phyloP scores from a whole-genome alignment of 2,888 invertebrate species.

The Cerastis leucographa region DNA sequence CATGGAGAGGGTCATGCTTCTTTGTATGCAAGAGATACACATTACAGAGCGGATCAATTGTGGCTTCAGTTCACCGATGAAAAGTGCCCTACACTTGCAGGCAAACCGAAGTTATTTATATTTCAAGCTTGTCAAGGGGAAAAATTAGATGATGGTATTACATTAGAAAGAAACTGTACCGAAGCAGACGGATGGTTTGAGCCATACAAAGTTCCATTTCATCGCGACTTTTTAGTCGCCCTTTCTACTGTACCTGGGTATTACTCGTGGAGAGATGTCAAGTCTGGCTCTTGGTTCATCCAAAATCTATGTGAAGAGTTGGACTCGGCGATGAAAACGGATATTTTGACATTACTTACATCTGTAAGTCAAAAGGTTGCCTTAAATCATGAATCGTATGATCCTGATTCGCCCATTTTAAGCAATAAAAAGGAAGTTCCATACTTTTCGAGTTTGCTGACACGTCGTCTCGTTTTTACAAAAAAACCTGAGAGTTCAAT shows the following conservation, averaged over 20 bases:
- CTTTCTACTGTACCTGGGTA: conserved; percentile 99
- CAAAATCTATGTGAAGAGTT: conserved; percentile 96
- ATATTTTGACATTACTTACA: conserved; percentile 96
- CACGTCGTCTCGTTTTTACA: conserved; percentile 94
- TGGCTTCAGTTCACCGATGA: conserved; percentile 95
- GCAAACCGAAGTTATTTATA: conserved; percentile 94
- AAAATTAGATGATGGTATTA: conserved; percentile 94
- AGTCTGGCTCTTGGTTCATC: conserved; percentile 98
- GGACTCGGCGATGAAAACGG: conserved; percentile 92
- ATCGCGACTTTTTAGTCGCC: conserved; percentile 98
- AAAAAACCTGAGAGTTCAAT: conserved; percentile 74
- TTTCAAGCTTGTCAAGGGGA: conserved; percentile 98
- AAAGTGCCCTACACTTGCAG: conserved; percentile 95
- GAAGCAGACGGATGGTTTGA: conserved; percentile 85
- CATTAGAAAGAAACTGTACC: conserved; percentile 86
- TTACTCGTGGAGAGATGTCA: conserved; percentile 97
- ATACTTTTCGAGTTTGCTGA: conserved; percentile 97
- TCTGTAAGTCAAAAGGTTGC: conserved; percentile 96
- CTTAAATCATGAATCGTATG: conserved; percentile 96
- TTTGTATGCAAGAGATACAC: conserved; percentile 95
- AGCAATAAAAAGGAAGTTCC: conserved; percentile 98
- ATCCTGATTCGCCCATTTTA: conserved; percentile 92
- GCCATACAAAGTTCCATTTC: conserved; percentile 95
- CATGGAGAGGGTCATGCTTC: conserved; percentile 96
- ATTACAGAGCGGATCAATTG: conserved; percentile 95